Evolutionary conservation across 2,888 invertebrate species (phyloP).

Genomic region (Pediacus dermestoides): DNA sequence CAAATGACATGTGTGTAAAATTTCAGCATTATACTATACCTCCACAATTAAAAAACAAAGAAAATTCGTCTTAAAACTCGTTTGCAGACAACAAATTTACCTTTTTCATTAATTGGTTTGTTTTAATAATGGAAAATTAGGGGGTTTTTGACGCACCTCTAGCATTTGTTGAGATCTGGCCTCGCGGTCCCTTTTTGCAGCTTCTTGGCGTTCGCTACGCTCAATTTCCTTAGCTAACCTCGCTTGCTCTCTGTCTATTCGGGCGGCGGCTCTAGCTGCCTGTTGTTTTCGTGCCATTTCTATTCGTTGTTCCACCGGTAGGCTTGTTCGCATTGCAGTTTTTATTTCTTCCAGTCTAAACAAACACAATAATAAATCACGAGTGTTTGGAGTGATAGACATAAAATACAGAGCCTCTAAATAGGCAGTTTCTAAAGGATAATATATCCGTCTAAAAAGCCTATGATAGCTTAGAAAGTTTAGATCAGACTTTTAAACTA

Average conservation of each 20-base stretch:
- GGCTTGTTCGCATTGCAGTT: constrained; percentile 58
- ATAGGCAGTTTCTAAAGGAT: no score
- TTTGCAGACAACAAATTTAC: no score
- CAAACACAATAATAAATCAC: no score
- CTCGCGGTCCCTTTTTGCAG: constrained; percentile 76
- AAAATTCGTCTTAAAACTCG: no score
- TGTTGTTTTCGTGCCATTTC: constrained; percentile 71
- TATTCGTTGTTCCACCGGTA: constrained; percentile 72
- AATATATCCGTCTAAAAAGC: no score
- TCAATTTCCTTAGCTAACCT: constrained; percentile 68
- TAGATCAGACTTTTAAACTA: no score
- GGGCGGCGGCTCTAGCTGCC: constrained; percentile 71
- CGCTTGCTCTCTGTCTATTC: constrained; percentile 67
- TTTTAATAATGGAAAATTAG: constrained; percentile 9
- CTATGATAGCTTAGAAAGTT: no score
- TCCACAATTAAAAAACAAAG: constrained; percentile 21
- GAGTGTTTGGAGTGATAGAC: no score
- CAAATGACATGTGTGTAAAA: not conserved
- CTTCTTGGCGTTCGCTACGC: constrained; percentile 78
- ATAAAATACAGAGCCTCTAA: no score
- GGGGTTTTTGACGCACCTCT: constrained; percentile 66
- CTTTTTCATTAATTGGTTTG: no score
- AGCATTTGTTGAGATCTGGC: constrained; percentile 79
- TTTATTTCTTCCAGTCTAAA: constrained; percentile 65
- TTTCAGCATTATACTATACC: constrained; percentile 34